Conservation (phyloP, 2,888 invertebrate species). For the Notodonta dromedarius region DNA sequence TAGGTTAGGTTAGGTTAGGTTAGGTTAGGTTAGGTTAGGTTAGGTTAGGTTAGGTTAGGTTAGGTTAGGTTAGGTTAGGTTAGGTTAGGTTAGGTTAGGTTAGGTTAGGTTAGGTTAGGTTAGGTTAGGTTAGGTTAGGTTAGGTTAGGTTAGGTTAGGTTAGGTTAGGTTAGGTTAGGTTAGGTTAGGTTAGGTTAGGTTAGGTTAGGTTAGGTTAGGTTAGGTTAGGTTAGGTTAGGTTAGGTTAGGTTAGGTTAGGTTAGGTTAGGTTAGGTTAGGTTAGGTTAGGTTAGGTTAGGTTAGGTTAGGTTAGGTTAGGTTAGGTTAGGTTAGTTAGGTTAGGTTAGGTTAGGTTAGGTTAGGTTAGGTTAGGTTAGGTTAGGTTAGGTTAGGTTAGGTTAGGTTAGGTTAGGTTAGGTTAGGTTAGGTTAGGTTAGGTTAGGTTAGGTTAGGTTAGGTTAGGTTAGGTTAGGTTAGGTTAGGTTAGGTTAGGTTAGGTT, state of each 20-base stretch:
- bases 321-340: constrained; percentile 17
- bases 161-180: constrained; percentile 21
- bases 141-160: constrained; percentile 27
- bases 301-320: constrained; percentile 20
- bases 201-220: constrained; percentile 26
- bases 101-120: constrained; percentile 27
- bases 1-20: constrained; percentile 24
- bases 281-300: constrained; percentile 24
- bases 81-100: constrained; percentile 29
- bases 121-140: constrained; percentile 28
- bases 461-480: constrained; percentile 28
- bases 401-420: constrained; percentile 28
- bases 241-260: constrained; percentile 26
- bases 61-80: constrained; percentile 28
- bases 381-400: constrained; percentile 28
- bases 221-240: constrained; percentile 25
- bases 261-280: constrained; percentile 28
- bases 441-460: constrained; percentile 26
- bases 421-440: constrained; percentile 30
- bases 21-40: constrained; percentile 22
- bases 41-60: constrained; percentile 26
- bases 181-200: constrained; percentile 15
- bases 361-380: constrained; percentile 25
- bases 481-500: constrained; percentile 34
- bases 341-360: constrained; percentile 24